Conservation (phyloP, 2,113 vertebrate genomes). For the Mesoclemmys tuberculata region DNA sequence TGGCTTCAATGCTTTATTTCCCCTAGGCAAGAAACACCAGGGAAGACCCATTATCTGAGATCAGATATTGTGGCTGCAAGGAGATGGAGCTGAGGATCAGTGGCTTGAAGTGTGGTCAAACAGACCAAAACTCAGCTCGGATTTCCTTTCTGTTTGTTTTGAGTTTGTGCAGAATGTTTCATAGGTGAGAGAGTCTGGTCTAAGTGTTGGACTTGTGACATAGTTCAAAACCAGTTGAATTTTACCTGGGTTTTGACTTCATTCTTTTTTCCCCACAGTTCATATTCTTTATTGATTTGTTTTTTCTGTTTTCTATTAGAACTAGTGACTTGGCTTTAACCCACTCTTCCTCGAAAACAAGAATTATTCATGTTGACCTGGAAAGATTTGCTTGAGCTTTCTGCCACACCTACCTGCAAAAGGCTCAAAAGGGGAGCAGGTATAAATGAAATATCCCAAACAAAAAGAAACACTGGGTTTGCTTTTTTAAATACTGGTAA, state of each 20-base stretch:
- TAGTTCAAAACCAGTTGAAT: not conserved
- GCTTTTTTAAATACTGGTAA: not conserved
- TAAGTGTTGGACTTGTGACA: not conserved
- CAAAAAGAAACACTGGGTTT: not conserved
- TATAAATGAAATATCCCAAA: not conserved
- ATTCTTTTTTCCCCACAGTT: not conserved
- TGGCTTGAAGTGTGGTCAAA: not conserved
- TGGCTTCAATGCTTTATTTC: not conserved
- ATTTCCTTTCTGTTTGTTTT: not conserved
- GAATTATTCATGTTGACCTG: not conserved
- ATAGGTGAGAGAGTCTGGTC: not conserved
- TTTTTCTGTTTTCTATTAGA: not conserved
- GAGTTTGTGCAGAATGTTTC: not conserved
- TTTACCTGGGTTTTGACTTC: not conserved
- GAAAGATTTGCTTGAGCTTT: not conserved
- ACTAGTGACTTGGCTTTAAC: not conserved
- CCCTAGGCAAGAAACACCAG: not conserved
- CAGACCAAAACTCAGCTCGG: not conserved
- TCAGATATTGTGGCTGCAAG: not conserved
- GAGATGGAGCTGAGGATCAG: not conserved
- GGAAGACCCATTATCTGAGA: not conserved
- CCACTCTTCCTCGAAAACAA: not conserved
- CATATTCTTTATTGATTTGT: not conserved
- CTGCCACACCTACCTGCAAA: not conserved
- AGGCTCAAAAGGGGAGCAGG: not conserved